phyloP scores from a whole-genome alignment of 37 sponge, comb jelly and placozoan species.

The Halisarca cf. caerulea region DNA sequence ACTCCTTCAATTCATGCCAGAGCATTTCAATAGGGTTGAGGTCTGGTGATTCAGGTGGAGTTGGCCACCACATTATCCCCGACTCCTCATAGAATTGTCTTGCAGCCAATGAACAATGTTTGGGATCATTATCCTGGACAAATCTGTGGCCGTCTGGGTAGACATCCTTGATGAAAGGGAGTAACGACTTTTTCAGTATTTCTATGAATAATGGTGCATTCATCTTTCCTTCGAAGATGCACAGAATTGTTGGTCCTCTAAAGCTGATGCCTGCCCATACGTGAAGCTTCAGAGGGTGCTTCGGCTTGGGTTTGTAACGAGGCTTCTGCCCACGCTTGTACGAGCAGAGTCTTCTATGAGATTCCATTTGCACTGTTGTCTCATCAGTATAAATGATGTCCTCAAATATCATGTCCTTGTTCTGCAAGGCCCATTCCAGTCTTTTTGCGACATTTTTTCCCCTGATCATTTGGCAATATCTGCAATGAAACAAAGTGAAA shows the following conservation, averaged over 20 bases:
- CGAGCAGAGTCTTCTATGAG: constrained; percentile 18
- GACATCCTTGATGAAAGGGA: constrained; percentile 17
- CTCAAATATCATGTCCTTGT: constrained; percentile 10
- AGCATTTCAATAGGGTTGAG: constrained; percentile 24
- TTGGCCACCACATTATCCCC: constrained; percentile 21
- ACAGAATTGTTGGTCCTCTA: not conserved
- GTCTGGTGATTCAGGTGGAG: constrained; percentile 24
- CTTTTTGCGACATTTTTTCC: constrained; percentile 9
- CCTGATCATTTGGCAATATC: constrained; percentile 36
- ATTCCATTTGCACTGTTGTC: constrained; percentile 37
- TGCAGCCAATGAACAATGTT: constrained; percentile 8
- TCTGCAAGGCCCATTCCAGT: constrained; percentile 29
- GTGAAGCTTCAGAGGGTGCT: constrained; percentile 5
- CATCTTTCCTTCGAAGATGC: constrained; percentile 18
- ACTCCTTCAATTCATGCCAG: constrained; percentile 31
- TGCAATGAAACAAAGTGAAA: not conserved
- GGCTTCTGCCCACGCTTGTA: constrained; percentile 17
- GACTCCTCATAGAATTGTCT: not conserved
- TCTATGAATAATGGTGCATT: constrained; percentile 13
- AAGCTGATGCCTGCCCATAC: constrained; percentile 25
- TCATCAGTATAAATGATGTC: constrained; percentile 37
- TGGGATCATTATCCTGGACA: constrained; percentile 27
- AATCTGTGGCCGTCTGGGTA: constrained; percentile 20
- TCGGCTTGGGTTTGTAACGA: constrained; percentile 13
- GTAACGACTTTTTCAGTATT: not conserved